A percentile compares a stretch with the other conserved stretches of the same genome.
These are phyloP conservation scores for Heteromurus nitidus DNA, from an alignment of 2,888 invertebrate genomes.

Conservation along the genomic window DNA sequence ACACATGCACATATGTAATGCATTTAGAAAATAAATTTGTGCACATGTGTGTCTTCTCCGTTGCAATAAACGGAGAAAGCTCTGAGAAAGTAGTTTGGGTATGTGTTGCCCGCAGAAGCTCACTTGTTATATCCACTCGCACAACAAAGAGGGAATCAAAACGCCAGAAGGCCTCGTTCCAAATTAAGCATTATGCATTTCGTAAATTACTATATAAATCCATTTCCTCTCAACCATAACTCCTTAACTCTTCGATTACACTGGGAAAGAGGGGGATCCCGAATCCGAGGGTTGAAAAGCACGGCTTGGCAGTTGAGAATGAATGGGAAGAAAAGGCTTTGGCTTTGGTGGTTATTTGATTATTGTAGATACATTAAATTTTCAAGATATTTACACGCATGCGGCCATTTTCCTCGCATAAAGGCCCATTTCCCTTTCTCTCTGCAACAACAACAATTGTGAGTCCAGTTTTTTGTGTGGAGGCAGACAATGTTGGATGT, in stretches of 20 bases:
- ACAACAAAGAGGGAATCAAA: conserved; percentile 4
- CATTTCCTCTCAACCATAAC: conserved; percentile 24
- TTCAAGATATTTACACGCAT: conserved; percentile 29
- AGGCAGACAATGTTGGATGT: neutral
- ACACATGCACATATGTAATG: too few species aligned
- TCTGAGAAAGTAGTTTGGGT: too few species aligned
- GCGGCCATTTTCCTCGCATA: neutral
- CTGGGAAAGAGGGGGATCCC: neutral
- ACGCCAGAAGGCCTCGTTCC: conserved; percentile 5
- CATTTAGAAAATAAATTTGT: neutral
- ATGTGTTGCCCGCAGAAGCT: neutral
- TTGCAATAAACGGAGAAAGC: neutral
- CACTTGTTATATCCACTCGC: neutral
- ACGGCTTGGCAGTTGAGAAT: neutral
- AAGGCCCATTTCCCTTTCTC: neutral
- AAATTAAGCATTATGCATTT: too few species aligned
- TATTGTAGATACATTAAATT: conserved; percentile 12
- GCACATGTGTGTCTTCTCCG: neutral
- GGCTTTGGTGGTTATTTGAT: neutral
- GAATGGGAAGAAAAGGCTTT: neutral
- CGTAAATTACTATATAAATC: conserved; percentile 1
- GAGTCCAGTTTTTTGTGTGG: neutral
- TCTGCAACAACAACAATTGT: conserved; percentile 4
- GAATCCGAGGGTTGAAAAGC: neutral
- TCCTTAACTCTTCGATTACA: conserved; percentile 23